A percentile compares a stretch with the other conserved stretches of the same genome.
phyloP scores from a whole-genome alignment of 30 jellyfish, hydroid and myxozoan genomes.

The Turritopsis rubra region DNA sequence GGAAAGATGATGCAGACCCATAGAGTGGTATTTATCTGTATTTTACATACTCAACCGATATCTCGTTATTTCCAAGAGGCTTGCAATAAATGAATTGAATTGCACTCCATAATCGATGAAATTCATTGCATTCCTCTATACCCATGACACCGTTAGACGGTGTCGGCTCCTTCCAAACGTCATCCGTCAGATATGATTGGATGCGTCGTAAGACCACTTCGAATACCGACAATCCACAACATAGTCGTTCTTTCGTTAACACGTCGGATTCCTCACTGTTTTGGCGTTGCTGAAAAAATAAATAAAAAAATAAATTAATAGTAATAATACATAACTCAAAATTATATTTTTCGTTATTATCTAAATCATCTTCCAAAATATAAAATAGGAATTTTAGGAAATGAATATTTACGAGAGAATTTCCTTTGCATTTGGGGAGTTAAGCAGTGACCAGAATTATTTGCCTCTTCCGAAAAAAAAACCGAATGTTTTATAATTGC shows the following conservation, averaged over 20 bases:
- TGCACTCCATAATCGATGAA: constrained; percentile 99
- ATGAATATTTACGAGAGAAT: too few species aligned
- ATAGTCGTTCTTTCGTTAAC: constrained; percentile 81
- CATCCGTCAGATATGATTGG: constrained; percentile 73
- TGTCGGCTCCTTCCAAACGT: constrained; percentile 93
- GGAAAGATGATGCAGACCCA: not conserved
- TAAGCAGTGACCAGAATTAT: too few species aligned
- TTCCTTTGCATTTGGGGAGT: too few species aligned
- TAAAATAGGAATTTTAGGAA: not conserved
- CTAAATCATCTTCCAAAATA: not conserved
- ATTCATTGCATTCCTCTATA: constrained; percentile 94
- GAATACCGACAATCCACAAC: constrained; percentile 94
- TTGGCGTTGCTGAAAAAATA: constrained; percentile 77
- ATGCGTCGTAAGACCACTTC: constrained; percentile 80
- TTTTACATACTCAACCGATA: constrained; percentile 91
- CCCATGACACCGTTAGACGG: constrained; percentile 98
- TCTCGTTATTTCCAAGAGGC: constrained; percentile 90
- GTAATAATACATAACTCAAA: not conserved
- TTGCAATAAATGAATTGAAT: constrained; percentile 92
- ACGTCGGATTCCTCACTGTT: constrained; percentile 94
- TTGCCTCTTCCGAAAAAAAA: not conserved
- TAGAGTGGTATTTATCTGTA: not conserved
- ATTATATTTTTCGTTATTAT: not conserved
- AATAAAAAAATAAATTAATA: not conserved
- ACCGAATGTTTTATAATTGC: not conserved